phyloP scores from a whole-genome alignment of 2,113 vertebrate species.

The Tichodroma muraria region DNA sequence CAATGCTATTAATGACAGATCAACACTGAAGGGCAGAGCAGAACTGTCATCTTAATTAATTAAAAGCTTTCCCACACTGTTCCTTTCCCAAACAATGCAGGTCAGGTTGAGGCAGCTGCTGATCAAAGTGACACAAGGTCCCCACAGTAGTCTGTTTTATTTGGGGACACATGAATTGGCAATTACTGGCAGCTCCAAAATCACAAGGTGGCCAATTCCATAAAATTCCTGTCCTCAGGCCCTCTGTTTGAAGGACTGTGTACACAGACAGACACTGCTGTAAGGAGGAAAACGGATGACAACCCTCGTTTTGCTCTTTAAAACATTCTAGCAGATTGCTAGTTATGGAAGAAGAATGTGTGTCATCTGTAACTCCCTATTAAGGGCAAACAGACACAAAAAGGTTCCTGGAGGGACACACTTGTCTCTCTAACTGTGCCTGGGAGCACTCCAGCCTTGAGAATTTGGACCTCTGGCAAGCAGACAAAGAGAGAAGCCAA shows the following conservation, averaged over 20 bases:
- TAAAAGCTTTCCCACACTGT: neutral
- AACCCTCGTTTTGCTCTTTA: neutral
- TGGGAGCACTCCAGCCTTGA: neutral
- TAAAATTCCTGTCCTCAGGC: neutral
- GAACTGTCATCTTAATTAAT: neutral
- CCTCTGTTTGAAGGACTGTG: neutral
- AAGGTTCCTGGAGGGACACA: neutral
- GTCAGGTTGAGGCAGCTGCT: neutral
- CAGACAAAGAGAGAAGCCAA: neutral
- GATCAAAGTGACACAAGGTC: neutral
- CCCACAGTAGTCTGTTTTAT: neutral
- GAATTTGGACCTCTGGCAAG: neutral
- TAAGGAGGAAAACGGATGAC: neutral
- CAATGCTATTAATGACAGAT: neutral
- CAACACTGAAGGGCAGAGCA: neutral
- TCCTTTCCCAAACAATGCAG: neutral
- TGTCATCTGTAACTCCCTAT: constrained; percentile 20
- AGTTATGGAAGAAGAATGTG: constrained; percentile 48
- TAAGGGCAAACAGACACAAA: constrained; percentile 33
- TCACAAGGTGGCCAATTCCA: neutral
- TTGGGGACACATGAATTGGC: neutral
- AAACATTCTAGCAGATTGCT: neutral
- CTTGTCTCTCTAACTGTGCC: neutral
- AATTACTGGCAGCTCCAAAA: neutral
- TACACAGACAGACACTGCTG: neutral